phyloP scores from a whole-genome alignment of 1,140 invertebrate genomes.

The Drosophila suzukii region DNA sequence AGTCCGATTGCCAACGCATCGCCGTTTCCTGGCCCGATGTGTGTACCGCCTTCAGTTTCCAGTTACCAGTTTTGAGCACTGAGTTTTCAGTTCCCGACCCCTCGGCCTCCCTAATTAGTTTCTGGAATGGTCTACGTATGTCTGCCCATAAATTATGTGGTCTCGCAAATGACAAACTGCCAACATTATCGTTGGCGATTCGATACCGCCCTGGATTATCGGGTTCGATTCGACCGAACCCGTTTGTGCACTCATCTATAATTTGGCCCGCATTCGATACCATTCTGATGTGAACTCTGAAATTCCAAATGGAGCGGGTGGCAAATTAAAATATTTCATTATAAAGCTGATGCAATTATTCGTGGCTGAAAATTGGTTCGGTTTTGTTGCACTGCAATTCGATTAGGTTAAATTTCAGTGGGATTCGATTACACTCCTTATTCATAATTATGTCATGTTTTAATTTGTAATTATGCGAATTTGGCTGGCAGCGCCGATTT shows the following conservation, averaged over 20 bases:
- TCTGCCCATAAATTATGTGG: conserved; percentile 27
- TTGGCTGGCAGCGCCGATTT: background rate
- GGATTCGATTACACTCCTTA: conserved; percentile 21
- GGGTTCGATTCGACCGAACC: background rate
- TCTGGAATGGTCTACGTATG: background rate
- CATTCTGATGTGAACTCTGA: background rate
- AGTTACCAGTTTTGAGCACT: background rate
- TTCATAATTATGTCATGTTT: conserved; percentile 19
- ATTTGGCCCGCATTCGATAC: conserved; percentile 11
- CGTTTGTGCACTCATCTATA: conserved; percentile 7
- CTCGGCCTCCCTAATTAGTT: conserved; percentile 29
- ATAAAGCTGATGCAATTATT: conserved; percentile 37
- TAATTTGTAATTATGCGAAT: conserved; percentile 5
- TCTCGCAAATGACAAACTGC: conserved; percentile 29
- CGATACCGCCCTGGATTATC: conserved; percentile 22
- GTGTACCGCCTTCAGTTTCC: background rate
- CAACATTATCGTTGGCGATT: conserved; percentile 5
- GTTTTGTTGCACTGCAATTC: conserved; percentile 33
- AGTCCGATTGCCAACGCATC: conserved; percentile 35
- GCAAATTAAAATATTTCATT: conserved; percentile 48
- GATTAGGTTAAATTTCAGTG: conserved; percentile 26
- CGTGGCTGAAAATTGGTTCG: conserved; percentile 38
- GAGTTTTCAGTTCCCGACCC: background rate
- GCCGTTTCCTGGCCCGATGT: conserved; percentile 26
- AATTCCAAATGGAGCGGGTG: background rate